These are phyloP conservation scores for Cuculus canorus DNA, from an alignment of 2,797 vertebrate genomes.

Conservation along the genomic window DNA sequence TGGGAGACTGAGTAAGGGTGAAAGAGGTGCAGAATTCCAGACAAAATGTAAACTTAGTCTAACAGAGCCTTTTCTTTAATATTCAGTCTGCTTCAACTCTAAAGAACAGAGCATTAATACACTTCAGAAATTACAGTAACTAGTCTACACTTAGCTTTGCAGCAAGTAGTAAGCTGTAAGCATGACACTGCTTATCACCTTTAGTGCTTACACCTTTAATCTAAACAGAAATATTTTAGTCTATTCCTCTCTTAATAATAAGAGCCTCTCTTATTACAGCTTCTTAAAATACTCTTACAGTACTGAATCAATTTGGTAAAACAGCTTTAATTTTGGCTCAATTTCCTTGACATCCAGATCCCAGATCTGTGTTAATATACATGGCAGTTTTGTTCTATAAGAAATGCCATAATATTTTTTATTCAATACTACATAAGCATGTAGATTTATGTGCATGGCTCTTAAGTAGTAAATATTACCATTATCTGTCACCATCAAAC, in stretches of 20 bases:
- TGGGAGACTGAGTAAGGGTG: background rate
- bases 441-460: conserved; percentile 41
- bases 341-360: background rate
- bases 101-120: background rate
- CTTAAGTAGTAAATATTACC: conserved; percentile 40
- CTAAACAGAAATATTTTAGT: background rate
- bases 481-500: conserved; percentile 16
- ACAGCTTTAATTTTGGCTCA: conserved; percentile 38
- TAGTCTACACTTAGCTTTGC: background rate
- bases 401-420: conserved; percentile 49
- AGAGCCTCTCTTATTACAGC: background rate
- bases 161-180: background rate
- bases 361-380: conserved; percentile 22
- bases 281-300: conserved; percentile 14
- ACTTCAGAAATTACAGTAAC: background rate
- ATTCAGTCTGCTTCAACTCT: background rate
- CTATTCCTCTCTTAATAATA: no score
- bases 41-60: background rate
- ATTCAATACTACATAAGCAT: conserved; percentile 40
- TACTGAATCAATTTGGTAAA: background rate
- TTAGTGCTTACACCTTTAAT: no score
- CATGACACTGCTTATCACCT: background rate
- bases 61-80: background rate
- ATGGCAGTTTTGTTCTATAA: conserved; percentile 37
- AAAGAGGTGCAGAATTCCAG: background rate